These are phyloP conservation scores for Asbolus verrucosus DNA, from an alignment of 1,140 invertebrate species.

Conservation along the genomic window DNA sequence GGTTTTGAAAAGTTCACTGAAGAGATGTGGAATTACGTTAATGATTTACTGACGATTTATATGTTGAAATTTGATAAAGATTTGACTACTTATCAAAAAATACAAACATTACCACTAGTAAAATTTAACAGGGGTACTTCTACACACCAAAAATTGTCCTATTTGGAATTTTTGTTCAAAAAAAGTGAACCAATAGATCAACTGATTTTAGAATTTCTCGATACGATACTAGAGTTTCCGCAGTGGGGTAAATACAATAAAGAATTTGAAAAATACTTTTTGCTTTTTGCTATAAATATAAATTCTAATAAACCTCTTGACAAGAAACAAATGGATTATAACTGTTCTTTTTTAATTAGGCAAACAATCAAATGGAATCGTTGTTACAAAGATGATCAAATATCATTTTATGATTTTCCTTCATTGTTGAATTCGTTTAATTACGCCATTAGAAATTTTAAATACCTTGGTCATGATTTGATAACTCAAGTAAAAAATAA, in stretches of 20 bases:
- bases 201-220: not conserved
- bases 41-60: not conserved
- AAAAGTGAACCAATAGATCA: too few relatives aligned
- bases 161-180: too few relatives aligned
- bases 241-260: not conserved
- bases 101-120: not conserved
- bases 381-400: not conserved
- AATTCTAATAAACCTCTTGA: too few relatives aligned
- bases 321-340: too few relatives aligned
- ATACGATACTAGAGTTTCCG: not conserved
- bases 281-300: not conserved
- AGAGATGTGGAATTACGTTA: conserved; percentile 2
- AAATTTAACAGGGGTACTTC: not conserved
- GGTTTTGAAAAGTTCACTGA: conserved; percentile 5
- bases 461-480: too few relatives aligned
- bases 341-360: too few relatives aligned
- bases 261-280: not conserved
- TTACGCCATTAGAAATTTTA: not conserved
- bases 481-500: not conserved
- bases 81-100: not conserved
- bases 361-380: not conserved
- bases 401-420: conserved; percentile 9
- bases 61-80: not conserved
- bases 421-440: conserved; percentile 1
- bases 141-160: not conserved